Percentiles rank a stretch among this genome's conserved stretches.
Evolutionary conservation across 2,113 vertebrate species (phyloP).

Genomic region (Monarcha castaneiventris): DNA sequence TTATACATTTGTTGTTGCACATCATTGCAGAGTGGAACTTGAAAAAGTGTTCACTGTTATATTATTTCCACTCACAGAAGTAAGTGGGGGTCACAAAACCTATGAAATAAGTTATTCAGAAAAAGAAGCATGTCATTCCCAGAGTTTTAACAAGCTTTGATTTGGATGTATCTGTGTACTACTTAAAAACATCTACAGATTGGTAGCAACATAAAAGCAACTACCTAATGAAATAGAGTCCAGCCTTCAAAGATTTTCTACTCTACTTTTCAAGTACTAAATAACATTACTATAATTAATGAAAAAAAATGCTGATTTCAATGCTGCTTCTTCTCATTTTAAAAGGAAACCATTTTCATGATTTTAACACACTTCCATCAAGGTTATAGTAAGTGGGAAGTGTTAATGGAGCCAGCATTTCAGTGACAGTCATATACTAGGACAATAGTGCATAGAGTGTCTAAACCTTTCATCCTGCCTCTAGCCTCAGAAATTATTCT

Average conservation of each 20-base stretch:
- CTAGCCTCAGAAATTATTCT: neutral
- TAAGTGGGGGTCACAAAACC: neutral
- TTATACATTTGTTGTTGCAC: fast-evolving
- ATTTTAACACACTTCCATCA: neutral
- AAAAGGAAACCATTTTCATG: neutral
- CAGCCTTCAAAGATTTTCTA: neutral
- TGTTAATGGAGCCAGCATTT: neutral
- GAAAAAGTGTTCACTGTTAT: neutral
- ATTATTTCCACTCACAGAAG: neutral
- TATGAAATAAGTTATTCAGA: neutral
- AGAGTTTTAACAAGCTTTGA: neutral
- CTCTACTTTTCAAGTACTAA: neutral
- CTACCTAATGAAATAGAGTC: neutral
- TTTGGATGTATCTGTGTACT: neutral
- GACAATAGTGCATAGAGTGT: neutral
- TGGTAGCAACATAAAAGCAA: neutral
- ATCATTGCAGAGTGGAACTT: neutral
- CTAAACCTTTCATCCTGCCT: neutral
- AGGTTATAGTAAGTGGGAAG: neutral
- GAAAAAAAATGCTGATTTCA: neutral
- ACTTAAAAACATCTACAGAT: neutral
- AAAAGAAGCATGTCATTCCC: neutral
- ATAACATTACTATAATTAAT: neutral
- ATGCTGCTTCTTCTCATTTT: neutral
- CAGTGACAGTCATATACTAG: neutral